Base-by-base conservation (phyloP, 2,797 vertebrate species). In the Knipowitschia caucasica region DNA sequence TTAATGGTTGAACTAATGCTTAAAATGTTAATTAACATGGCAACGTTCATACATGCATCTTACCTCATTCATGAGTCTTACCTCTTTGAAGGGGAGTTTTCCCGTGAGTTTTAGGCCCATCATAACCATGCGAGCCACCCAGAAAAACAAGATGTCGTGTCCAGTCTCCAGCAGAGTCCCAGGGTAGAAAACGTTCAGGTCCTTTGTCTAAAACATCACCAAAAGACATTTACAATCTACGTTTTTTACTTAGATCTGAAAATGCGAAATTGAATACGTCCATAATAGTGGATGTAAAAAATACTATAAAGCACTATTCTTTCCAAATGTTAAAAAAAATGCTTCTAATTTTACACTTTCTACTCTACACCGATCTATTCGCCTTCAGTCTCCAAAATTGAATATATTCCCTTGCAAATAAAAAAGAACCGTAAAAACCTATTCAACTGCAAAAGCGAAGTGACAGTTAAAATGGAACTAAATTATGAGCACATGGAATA, bases 111-210 rank as follows among this genome's bases (percentile, higher is more conserved):
- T 93, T 35, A 97, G 86, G 35, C 93, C 95, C 63, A 97, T 89
- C 95, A 96, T 97, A 64, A 95, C 95, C 95, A 97, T 95, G 1
- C 94, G 89, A 20, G 95, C 95, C 29, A 97, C 95, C 95, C 95
- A 97, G 85, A 97, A 97, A 86, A 97, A 97, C 29, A 97, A 84
- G 80, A 97, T 97, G 72, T 97, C 95, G 1, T 97, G 94, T 5
- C 95, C 95, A 0, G 94, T 97, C 82, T 97, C 94, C 67, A 96
- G 83, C 64, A 97, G 77, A 0, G 93, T 93, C 43, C 94, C 95
- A 0, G 95, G 94, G 70, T 97, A 97, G 84, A 97, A 97, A 39
- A 95, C 91, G 1, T 67, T 87, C 62, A 96, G 83, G 62, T 97
- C 95, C 75, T 93, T 86, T 0, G 62, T 88, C 94, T 96, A 55